These are phyloP conservation scores for Ceriagrion tenellum DNA, from an alignment of 2,888 invertebrate species.

Conservation along the genomic window DNA sequence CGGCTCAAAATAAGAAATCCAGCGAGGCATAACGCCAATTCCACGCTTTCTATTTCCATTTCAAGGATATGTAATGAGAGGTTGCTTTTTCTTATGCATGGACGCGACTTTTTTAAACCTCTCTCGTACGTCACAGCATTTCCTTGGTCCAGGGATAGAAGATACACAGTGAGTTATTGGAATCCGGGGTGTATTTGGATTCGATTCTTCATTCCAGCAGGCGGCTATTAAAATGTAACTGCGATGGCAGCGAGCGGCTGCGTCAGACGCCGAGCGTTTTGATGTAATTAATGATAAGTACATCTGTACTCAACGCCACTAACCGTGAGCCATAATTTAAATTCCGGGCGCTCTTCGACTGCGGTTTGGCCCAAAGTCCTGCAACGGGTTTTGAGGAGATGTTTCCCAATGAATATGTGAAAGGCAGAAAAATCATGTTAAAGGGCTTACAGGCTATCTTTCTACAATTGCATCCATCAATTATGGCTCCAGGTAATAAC, in stretches of 20 bases:
- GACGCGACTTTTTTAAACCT: neutral
- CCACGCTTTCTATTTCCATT: neutral
- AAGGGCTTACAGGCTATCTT: too few relatives aligned
- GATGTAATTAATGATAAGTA: neutral
- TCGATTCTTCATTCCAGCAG: neutral
- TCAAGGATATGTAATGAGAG: neutral
- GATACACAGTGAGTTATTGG: neutral
- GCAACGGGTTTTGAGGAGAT: neutral
- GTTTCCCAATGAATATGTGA: too few relatives aligned
- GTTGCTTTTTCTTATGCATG: neutral
- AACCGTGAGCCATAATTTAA: neutral
- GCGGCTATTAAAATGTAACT: neutral
- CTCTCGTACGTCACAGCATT: neutral
- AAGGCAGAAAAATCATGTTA: too few relatives aligned
- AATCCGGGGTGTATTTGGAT: neutral
- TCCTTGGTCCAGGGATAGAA: neutral
- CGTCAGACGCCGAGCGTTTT: neutral
- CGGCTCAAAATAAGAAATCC: neutral
- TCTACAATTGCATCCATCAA: too few relatives aligned
- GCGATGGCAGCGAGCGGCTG: neutral
- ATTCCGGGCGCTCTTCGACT: neutral
- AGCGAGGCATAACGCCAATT: neutral
- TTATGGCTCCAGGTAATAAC: too few relatives aligned
- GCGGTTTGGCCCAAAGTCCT: neutral
- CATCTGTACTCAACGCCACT: neutral